Evolutionary conservation across 2,888 invertebrate genomes (phyloP).

Genomic region (Trachelus troglodyta): DNA sequence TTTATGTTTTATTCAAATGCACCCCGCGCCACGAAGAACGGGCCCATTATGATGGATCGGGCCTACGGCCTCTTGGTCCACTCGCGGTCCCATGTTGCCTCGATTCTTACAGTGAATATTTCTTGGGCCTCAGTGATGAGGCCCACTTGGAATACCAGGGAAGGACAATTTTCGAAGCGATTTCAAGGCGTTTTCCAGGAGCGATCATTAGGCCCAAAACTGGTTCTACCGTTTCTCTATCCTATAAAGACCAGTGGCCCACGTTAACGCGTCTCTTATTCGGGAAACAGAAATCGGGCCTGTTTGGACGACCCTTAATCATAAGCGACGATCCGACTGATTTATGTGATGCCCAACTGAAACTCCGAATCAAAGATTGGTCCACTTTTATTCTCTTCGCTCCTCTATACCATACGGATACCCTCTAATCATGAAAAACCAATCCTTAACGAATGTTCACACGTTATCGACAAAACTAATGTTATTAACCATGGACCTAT

Average conservation of each 20-base stretch:
- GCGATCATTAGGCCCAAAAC: conserved; percentile 41
- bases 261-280: conserved; percentile 27
- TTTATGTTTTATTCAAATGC: conserved; percentile 7
- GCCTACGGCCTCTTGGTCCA: not conserved
- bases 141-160: not conserved
- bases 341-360: not conserved
- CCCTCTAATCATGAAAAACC: not conserved
- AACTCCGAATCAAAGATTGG: not conserved
- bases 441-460: not conserved
- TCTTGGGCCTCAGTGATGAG: not conserved
- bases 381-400: not conserved
- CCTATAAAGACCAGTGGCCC: conserved; percentile 44
- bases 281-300: not conserved
- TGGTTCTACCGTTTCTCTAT: conserved; percentile 30
- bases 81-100: not conserved
- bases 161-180: conserved; percentile 30
- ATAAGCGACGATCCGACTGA: not conserved
- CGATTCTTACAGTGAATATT: not conserved
- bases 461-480: not conserved
- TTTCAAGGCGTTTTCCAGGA: conserved; percentile 38
- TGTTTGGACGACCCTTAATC: not conserved
- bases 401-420: not conserved
- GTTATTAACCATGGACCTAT: not conserved
- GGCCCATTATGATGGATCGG: not conserved
- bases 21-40: not conserved